Percentiles rank a stretch among this genome's conserved stretches.
These are phyloP conservation scores for Falco columbarius DNA, from an alignment of 2,797 vertebrate species.

Conservation along the genomic window DNA sequence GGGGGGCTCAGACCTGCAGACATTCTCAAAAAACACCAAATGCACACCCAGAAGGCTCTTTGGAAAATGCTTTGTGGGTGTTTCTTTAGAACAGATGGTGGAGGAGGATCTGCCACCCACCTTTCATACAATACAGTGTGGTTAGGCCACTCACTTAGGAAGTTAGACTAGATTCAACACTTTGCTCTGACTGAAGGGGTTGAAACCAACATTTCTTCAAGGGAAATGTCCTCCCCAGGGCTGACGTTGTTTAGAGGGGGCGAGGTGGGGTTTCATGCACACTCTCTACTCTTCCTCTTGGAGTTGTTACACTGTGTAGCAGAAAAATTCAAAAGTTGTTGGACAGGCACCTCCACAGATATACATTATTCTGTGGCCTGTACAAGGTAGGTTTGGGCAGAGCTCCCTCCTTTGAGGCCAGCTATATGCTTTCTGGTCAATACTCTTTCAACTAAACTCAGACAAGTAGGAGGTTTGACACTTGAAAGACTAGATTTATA, in stretches of 20 bases:
- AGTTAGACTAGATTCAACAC: not conserved
- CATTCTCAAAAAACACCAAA: conserved; percentile 13
- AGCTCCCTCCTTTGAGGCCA: not conserved
- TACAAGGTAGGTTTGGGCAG: not conserved
- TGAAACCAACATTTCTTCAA: not conserved
- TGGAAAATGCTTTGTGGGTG: conserved; percentile 23
- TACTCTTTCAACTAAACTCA: not conserved
- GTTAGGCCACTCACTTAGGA: not conserved
- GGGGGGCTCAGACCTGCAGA: conserved; percentile 39
- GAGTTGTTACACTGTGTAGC: not conserved
- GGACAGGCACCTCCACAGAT: not conserved
- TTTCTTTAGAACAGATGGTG: conserved; percentile 34
- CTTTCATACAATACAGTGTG: not conserved
- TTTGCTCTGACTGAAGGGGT: not conserved
- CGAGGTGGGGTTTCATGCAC: not conserved
- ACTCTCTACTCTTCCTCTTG: not conserved
- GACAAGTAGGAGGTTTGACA: not conserved
- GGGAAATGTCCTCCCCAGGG: not conserved
- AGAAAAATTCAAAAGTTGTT: not conserved
- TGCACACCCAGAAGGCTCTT: conserved; percentile 20
- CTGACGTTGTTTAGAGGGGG: not conserved
- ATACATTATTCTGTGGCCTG: not conserved
- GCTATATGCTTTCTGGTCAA: not conserved
- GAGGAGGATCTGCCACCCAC: conserved; percentile 50
- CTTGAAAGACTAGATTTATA: not conserved